Base-by-base conservation (phyloP, 2,888 invertebrate genomes). In the Amitus sp. region DNA sequence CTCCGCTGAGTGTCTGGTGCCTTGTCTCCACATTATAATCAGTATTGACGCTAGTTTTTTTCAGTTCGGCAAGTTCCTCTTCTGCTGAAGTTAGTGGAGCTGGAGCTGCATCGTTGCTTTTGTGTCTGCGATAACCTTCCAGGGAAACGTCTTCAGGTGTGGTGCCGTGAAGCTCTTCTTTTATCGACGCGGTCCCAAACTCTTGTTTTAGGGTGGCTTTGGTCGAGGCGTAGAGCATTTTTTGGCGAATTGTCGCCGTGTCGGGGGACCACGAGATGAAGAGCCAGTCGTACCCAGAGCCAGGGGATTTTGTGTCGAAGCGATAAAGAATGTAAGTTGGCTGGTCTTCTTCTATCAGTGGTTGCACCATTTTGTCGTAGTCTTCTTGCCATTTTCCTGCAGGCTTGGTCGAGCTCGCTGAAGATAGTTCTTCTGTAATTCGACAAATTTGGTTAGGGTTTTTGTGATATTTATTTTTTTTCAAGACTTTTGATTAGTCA, bases 141-240 rank as follows among this genome's bases (percentile, higher is more conserved):
- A 96, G 82, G 6, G 89, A 89, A 1, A 95, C 88, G 79, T 98
- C 98, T 64, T 90, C 90, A 87, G 93, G 79, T 0, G 83, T 84
- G 10, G 96, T 96, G 19, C 94, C 96, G 84, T 97, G 97, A 72
- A 96, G 83, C 84, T 99, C 99, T 80, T 97, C 95, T 73, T 93
- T 93, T 58, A 99, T 96, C 73, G 94, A 93, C 0, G 94, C 91
- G 3, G 94, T 91, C 0, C 98, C 98, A 83, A 99, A 99, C 82
- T 98, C 96, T 75, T 91, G 91, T 81, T 98, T 99, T 20, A 99
- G 85, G 0, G 98, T 99, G 0, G 98, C 95, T 83, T 97, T 95
- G 0, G 98, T 98, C 0, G 96, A 97, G 0, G 98, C 98, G 75
- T 97, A 97, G 50, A 99, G 84, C 98, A 99, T 98, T 83, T 99